Percentiles rank a stretch among this genome's conserved stretches.
Evolutionary conservation across 2,888 invertebrate genomes (phyloP).

Genomic region (Philereme transversata): DNA sequence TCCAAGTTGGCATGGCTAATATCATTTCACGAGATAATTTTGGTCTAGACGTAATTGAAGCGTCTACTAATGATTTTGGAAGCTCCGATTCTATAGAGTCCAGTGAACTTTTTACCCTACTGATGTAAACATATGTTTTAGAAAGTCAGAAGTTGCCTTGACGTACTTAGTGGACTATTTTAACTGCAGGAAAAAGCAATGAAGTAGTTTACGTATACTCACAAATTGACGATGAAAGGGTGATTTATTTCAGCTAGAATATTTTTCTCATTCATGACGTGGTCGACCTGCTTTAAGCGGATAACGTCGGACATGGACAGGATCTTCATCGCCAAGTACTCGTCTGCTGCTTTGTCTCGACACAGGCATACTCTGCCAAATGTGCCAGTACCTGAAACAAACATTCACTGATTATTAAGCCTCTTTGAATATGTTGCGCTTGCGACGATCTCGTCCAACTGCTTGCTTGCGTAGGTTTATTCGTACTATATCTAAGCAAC

Average conservation of each 20-base stretch:
- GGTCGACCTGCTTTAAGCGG: constrained; percentile 97
- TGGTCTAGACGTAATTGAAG: background rate
- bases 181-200: no score
- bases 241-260: constrained; percentile 95
- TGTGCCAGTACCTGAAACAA: constrained; percentile 94
- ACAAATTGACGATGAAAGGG: constrained; percentile 95
- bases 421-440: constrained; percentile 1
- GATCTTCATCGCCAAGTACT: constrained; percentile 97
- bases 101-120: no score
- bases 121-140: no score
- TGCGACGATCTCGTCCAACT: constrained; percentile 1
- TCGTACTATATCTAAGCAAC: no score
- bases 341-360: constrained; percentile 91
- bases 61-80: background rate
- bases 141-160: no score
- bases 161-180: no score
- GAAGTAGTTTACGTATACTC: constrained; percentile 45
- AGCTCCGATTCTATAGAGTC: no score
- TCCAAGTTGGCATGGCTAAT: background rate
- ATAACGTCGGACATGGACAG: constrained; percentile 97
- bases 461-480: constrained; percentile 1
- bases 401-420: constrained; percentile 19
- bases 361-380: constrained; percentile 97
- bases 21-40: background rate
- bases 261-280: constrained; percentile 98